Percentiles rank a stretch among this genome's conserved stretches.
Evolutionary conservation across 2,888 invertebrate genomes (phyloP).

Genomic region (Dendrolimus pini): DNA sequence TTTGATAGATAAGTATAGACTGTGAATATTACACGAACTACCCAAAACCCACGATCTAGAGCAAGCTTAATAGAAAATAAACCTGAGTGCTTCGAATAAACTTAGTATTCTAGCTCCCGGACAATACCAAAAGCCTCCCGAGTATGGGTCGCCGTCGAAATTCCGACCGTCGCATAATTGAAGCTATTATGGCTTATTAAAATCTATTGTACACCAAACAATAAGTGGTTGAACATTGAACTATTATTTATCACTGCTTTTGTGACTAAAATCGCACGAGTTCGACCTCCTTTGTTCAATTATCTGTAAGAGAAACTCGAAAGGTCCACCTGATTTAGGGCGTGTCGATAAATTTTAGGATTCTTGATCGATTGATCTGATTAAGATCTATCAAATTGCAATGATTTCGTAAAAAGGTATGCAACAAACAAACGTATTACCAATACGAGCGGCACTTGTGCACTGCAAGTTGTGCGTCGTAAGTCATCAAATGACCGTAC

Average conservation of each 20-base stretch:
- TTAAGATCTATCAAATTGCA: background rate
- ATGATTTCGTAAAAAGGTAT: too few species aligned
- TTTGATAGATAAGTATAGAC: too few species aligned
- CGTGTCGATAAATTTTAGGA: background rate
- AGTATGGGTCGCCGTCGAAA: constrained; percentile 40
- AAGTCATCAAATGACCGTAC: too few species aligned
- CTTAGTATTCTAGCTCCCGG: too few species aligned
- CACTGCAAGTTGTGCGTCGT: too few species aligned
- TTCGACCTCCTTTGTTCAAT: background rate
- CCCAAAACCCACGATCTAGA: too few species aligned
- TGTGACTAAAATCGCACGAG: constrained; percentile 2
- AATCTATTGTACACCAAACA: constrained; percentile 57
- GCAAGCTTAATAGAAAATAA: too few species aligned
- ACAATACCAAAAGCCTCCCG: constrained; percentile 15
- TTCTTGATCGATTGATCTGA: background rate
- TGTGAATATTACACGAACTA: too few species aligned
- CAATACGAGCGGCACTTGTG: too few species aligned
- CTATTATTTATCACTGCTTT: constrained; percentile 6
- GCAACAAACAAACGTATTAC: too few species aligned
- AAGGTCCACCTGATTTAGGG: background rate
- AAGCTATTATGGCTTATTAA: constrained; percentile 57
- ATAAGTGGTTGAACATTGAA: constrained; percentile 21
- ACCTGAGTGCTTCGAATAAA: too few species aligned
- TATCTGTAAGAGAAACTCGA: background rate
- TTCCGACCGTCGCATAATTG: constrained; percentile 49